Evolutionary conservation across 64 coral and sea anemone genomes (phyloP), one percentile per base, ranked within the genome.

Genomic region (Actinia tenebrosa): DNA sequence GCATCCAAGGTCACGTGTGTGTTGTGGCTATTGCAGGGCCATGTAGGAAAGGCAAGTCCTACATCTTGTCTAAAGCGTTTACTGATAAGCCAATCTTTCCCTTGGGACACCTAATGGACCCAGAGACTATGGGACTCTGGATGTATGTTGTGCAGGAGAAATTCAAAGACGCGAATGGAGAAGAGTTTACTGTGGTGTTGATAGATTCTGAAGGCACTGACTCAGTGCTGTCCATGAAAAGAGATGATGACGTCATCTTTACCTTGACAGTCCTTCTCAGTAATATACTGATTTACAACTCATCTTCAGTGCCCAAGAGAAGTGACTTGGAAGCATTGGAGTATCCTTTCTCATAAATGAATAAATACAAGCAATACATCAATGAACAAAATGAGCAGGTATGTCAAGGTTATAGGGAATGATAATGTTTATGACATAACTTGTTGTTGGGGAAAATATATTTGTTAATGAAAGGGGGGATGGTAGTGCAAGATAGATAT

Each of bases 1-100:
- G 18, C 56, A 91, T 86, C 56, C 82, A 86, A 82, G 89, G 89
- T 64, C 89, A 68, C 16, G 89, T 91, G 10, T 91, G 89, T 86
- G 89, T 91, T 20, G 89, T 91, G 27, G 80, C 89, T 86, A 86
- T 91, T 79, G 89, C 89, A 71, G 89, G 89, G 1, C 89, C 89
- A 20, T 91, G 82, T 8, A 80, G 89, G 18, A 86, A 86, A 53
- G 89, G 89, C 60, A 91, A 91, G 53, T 91, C 89, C 5, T 91
- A 86, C 71, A 91, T 91, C 60, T 42, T 91, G 22, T 37, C 78
- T 27, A 85, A 86, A 68, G 16, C 66, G 3, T 86, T 91, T 86
- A 78, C 80, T 19, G 78, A 64, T 7, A 66, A 80, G 27, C 71
- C 64, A 84, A 84, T 84, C 47, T 90, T 85, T 60, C 89, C 89